These are phyloP conservation scores for Poeciliopsis infans DNA, from an alignment of 2,797 vertebrate species.

Conservation along the genomic window DNA sequence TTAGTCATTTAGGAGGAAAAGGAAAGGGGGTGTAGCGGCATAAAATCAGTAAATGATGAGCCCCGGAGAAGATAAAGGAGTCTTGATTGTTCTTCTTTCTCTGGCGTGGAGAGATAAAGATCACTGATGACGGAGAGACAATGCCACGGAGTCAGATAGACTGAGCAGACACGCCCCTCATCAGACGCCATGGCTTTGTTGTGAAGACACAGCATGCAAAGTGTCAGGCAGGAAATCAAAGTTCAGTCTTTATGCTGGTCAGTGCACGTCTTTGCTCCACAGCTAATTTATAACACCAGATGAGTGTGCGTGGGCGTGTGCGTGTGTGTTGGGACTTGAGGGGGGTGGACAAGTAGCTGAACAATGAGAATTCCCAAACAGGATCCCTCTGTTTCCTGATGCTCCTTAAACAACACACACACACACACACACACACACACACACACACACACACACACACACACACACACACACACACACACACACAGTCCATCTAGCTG, in stretches of 20 bases:
- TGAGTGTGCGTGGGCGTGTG: neutral
- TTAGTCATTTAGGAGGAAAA: conserved; percentile 38
- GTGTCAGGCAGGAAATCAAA: conserved; percentile 49
- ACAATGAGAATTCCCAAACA: conserved; percentile 85
- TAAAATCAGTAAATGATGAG: conserved; percentile 38
- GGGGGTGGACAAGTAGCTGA: conserved; percentile 61
- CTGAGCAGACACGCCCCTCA: conserved; percentile 49
- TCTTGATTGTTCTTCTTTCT: conserved; percentile 29
- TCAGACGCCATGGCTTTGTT: conserved; percentile 43
- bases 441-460: conserved; percentile 35
- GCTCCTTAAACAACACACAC: conserved; percentile 56
- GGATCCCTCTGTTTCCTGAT: conserved; percentile 85
- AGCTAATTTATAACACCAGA: conserved; percentile 41
- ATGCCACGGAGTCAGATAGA: conserved; percentile 55
- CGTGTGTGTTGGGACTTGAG: neutral
- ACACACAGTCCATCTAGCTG: conserved; percentile 10
- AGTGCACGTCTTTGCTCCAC: conserved; percentile 45
- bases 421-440: conserved; percentile 24
- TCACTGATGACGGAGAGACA: conserved; percentile 37
- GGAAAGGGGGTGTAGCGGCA: neutral
- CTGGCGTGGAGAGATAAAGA: conserved; percentile 31
- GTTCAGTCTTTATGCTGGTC: conserved; percentile 24
- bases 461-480: conserved; percentile 32
- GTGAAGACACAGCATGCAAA: conserved; percentile 41
- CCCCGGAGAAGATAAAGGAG: conserved; percentile 32